Evolutionary conservation across 30 jellyfish, hydroid and myxozoan species (phyloP), one percentile per base, ranked within the genome.

Genomic region (Phacellophora camtschatica): DNA sequence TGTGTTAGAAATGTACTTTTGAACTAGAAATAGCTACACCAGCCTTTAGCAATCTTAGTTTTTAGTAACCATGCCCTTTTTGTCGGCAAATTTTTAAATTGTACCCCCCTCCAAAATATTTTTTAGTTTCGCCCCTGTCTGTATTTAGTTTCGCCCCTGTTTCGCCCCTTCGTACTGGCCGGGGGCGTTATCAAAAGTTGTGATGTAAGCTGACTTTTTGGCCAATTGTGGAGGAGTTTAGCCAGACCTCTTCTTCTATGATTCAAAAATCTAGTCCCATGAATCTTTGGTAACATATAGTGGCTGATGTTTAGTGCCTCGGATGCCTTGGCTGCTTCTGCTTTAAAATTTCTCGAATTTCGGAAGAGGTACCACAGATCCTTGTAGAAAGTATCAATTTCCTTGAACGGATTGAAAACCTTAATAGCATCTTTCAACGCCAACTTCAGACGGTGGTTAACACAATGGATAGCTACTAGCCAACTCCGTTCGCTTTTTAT

Each of bases 401-500:
- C 35, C 22, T 71, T 31, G 73, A 71, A 72, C 16, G 59, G 61
- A 39, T 24, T 20, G 22, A 72, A 29, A 39, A 12, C 62, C 42
- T 76, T 86, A 12, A 62, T 49, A 15, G 72, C 83, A 67, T 67
- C 96, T 46, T 86, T 77, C 10, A 86, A 36, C 28, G 96, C 87
- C 18, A 85, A 73, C 87, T 85, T 82, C 24, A 74, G 72, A 19
- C 82, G 80, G 76, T 85, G 94, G 81, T 85, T 76, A 31, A 64
- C 79, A 48, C 88, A 84, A 80, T 84, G 96, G 76, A 84, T 84
- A 7, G 28, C 66, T 32, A 81, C 70, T 30, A 81, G 94, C 94
- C 87, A 82, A 19, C 37, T 54, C 39, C 71, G 32, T 56, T 53
- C 62, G 16, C 48, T 54, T 66, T 46, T 48, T 76, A 83, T 71